Percentiles rank a stretch among this genome's conserved stretches.
Evolutionary conservation across 2,797 vertebrate species (phyloP).

Genomic region (Rhincodon typus): DNA sequence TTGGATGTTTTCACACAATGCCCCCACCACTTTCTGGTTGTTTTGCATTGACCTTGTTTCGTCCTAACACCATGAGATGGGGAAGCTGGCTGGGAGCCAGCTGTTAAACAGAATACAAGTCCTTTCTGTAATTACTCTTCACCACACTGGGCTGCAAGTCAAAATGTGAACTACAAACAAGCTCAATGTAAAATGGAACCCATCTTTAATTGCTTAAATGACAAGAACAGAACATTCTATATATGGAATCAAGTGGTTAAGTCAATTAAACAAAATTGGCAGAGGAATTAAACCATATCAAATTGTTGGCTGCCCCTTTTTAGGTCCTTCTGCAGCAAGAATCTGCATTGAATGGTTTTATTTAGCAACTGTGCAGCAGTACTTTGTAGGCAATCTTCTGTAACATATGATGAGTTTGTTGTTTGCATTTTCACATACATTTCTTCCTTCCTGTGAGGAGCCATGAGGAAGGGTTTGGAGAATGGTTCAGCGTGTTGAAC

Average conservation of each 20-base stretch:
- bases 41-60: no score
- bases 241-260: background rate
- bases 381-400: background rate
- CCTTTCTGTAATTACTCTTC: background rate
- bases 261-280: constrained; percentile 12
- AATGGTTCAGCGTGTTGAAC: no score
- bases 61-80: background rate
- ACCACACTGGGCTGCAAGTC: background rate
- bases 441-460: no score
- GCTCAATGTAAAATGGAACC: background rate
- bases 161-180: background rate
- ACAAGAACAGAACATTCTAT: background rate
- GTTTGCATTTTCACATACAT: no score
- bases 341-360: background rate
- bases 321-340: background rate
- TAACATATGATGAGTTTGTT: no score
- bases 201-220: background rate
- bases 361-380: background rate
- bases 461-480: no score
- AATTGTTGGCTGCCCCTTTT: background rate
- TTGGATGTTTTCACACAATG: background rate
- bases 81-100: background rate
- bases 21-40: no score
- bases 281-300: background rate
- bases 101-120: background rate